Base-by-base conservation (phyloP, 2,888 invertebrate genomes). In the Cheilosia grossa region DNA sequence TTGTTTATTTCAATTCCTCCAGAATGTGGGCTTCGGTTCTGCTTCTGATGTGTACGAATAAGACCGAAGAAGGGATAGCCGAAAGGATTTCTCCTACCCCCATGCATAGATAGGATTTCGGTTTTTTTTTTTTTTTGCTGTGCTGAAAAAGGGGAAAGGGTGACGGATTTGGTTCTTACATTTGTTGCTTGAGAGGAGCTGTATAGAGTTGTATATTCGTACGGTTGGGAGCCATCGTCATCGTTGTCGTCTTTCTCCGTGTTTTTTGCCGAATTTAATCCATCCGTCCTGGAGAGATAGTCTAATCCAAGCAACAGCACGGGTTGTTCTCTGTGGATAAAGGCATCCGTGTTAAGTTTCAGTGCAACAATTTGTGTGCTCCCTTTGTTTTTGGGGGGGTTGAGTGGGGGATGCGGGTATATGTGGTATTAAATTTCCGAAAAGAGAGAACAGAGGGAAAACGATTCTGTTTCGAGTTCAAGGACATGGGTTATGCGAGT, bases 1-100 rank as follows among this genome's bases (percentile, higher is more conserved):
- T 88, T 87, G 82, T 82, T 86, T 82, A 86, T 72, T 82, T 82
- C 80, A 87, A 85, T 85, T 81, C 85, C 75, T 81, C 81, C 75
- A 69, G 70, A 85, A 85, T 80, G 81, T 77, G 70, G 81, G 81
- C 66, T 85, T 59, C 59, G 24, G 21, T 59, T 33, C 74, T 66
- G 59, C 30, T 30, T 9, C 30, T 9, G 47, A 59, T 54, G 51
- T 56, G 40, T 27, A 70, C 42, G 51, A 51, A 15, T 13, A 51
- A 13, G 51, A 10, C 21, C 53, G 42, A 56, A 37, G 21, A 27
- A 40, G 66, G 47, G 19, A 73, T 30, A 44, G 53, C 24, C 44
- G 70, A 66, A 67, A 66, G 70, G 66, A 80, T 75, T 75, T 81
- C 70, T 21, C 56, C 66, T 61, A 53, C 64, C 37, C 37, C 37